Evolutionary conservation across 2,113 vertebrate species (phyloP).

Genomic region (Chinchilla lanigera): DNA sequence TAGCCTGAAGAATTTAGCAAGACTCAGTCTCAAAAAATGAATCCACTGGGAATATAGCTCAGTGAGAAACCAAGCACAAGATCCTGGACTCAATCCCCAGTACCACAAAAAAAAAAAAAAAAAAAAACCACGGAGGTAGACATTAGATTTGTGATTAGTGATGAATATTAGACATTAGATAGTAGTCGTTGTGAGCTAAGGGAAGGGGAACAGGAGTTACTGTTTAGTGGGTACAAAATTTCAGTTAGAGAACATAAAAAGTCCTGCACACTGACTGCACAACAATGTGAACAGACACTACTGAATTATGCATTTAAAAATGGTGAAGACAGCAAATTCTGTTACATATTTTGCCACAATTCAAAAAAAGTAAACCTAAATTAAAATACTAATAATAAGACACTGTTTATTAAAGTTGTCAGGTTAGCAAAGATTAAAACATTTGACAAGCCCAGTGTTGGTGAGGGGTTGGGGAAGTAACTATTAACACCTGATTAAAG

Average conservation of each 20-base stretch:
- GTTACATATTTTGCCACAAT: background rate
- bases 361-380: background rate
- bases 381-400: conserved; percentile 44
- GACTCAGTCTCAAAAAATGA: background rate
- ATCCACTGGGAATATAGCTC: background rate
- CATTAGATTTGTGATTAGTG: too few species aligned
- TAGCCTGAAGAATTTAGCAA: background rate
- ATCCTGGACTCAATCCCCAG: background rate
- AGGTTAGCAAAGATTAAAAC: background rate
- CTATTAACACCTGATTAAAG: background rate
- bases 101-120: background rate
- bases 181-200: background rate
- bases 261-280: background rate
- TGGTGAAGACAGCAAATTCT: background rate
- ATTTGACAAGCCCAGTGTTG: background rate
- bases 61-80: background rate
- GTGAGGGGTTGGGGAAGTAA: background rate
- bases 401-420: background rate
- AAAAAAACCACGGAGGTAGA: background rate
- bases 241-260: background rate
- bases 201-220: background rate
- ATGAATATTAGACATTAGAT: background rate
- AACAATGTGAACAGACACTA: background rate
- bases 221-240: background rate
- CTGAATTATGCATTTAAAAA: background rate